Evolutionary conservation across 1,140 invertebrate genomes (phyloP), one percentile per base, ranked within the genome.

Genomic region (Calephelis virginiensis): DNA sequence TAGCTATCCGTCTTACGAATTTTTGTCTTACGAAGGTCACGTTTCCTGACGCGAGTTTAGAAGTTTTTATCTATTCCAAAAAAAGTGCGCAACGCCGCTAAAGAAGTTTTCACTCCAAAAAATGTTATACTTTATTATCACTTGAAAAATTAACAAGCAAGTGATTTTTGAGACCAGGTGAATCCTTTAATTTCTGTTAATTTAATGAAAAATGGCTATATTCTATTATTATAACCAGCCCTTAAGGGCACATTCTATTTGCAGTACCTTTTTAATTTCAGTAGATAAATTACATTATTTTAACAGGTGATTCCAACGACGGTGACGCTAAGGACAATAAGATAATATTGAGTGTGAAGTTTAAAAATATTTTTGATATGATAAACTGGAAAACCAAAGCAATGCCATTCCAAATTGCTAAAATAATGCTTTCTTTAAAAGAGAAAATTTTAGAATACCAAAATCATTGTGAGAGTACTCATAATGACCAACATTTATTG

Each of bases 361-460:
- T 59, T 37, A 38, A 38, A 12, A 38, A 59, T n/a, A 59, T 59
- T 59, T 59, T 6, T 59, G 12, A 59, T 59, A 59, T 59, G 53
- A 59, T 59, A 59, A 37, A 8, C 2, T 12, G 37, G 53, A 59
- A 59, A 38, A 59, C 38, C 2, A 38, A n/a, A 37, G 64, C 13
- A 68, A 69, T 14, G 47, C 61, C 1, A 62, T 81, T 12, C 17
- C 64, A 37, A 60, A 73, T 43, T 53, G 83, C 5, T n/a, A 59
- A 59, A 12, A 12, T 38, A 8, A 37, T 59, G 2, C 28, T 40
- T n/a, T 59, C 8, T 59, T 59, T 59, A 6, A 59, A 59, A 59
- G 12, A 59, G 71, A 78, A 69, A 80, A 73, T 17, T 65, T 72
- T 10, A 77, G 66, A 43, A 67, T 2, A 46, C 50, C 56, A 59